A percentile compares a stretch with the other conserved stretches of the same genome.
Conservation (phyloP, 2,797 vertebrate genomes). For the Ficedula albicollis region DNA sequence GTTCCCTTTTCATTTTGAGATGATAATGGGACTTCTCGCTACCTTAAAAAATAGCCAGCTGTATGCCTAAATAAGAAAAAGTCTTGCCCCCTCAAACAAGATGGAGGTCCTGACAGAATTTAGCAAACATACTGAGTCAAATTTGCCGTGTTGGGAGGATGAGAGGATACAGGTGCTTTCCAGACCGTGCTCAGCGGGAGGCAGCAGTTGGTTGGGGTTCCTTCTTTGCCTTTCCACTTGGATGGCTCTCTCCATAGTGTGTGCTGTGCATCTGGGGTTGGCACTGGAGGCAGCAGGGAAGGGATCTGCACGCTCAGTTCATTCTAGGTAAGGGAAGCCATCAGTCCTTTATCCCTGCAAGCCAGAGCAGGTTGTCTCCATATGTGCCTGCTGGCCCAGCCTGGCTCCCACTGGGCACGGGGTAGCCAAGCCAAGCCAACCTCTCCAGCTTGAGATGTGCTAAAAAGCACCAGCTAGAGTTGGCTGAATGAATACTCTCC, state of each 20-base stretch:
- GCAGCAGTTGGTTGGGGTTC: not conserved
- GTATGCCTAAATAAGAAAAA: not conserved
- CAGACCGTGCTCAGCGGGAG: not conserved
- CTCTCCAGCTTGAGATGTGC: not conserved
- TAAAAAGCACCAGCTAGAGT: not conserved
- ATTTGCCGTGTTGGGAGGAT: not conserved
- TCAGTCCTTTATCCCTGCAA: not conserved
- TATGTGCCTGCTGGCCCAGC: not conserved
- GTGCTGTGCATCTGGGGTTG: not conserved
- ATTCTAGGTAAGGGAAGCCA: not conserved
- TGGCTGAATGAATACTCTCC: not conserved
- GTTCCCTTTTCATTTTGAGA: not conserved
- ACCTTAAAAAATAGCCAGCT: not conserved
- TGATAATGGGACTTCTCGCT: not conserved
- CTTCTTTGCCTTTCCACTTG: not conserved
- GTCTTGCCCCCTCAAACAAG: not conserved
- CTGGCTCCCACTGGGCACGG: not conserved
- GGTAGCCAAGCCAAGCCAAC: not conserved
- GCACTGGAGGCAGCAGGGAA: not conserved
- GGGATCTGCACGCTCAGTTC: not conserved
- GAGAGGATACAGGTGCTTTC: not conserved
- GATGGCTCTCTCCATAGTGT: not conserved
- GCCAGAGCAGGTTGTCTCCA: not conserved
- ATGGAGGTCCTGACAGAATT: not conserved
- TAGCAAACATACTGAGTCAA: not conserved